These are phyloP conservation scores for Aythya baeri DNA, from an alignment of 2,113 vertebrate genomes.

Conservation along the genomic window DNA sequence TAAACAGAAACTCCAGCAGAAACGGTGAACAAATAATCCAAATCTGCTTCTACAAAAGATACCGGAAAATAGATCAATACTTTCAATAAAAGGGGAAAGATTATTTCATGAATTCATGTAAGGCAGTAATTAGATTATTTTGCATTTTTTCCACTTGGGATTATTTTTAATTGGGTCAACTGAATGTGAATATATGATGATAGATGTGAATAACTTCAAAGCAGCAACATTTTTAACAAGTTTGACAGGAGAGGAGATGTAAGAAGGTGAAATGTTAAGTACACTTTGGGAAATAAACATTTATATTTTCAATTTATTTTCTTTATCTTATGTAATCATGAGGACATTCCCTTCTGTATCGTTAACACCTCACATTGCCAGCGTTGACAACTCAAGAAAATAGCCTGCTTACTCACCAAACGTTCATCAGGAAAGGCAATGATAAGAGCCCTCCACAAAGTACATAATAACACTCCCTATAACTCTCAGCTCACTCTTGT, in stretches of 20 bases:
- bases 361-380: constrained; percentile 46
- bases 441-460: constrained; percentile 26
- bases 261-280: not conserved
- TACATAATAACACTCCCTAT: constrained; percentile 22
- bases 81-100: not conserved
- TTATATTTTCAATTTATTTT: constrained; percentile 5
- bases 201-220: not conserved
- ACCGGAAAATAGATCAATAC: not conserved
- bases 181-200: not conserved
- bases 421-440: constrained; percentile 21
- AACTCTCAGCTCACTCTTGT: constrained; percentile 1
- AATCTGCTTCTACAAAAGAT: not conserved
- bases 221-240: not conserved
- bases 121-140: constrained; percentile 28
- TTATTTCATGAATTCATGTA: not conserved
- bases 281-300: not conserved
- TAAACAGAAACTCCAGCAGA: not conserved
- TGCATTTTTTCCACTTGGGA: constrained; percentile 10
- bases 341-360: constrained; percentile 42
- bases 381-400: constrained; percentile 63
- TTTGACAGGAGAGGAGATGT: not conserved
- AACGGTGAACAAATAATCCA: not conserved
- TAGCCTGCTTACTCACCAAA: constrained; percentile 61
- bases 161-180: constrained; percentile 46
- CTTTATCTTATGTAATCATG: constrained; percentile 42